Conservation (phyloP, 2,888 invertebrate genomes). For the Abscondita cerata region DNA sequence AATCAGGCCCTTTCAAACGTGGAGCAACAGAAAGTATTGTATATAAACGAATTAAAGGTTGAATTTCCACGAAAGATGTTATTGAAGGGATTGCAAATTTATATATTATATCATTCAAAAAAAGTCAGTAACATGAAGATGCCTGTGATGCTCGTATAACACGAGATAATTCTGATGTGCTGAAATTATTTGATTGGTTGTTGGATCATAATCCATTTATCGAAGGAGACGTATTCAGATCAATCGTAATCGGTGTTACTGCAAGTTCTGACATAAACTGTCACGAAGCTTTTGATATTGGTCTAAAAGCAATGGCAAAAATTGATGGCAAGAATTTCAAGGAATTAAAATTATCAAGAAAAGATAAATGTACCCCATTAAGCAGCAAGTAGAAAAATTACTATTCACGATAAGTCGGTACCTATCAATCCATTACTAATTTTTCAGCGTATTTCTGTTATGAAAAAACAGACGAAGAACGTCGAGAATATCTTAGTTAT, state of each 20-base stretch:
- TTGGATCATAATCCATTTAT: neutral
- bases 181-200: slow-evolving; percentile 19
- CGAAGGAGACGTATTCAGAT: neutral
- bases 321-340: slow-evolving; percentile 5
- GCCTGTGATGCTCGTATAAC: slow-evolving; percentile 33
- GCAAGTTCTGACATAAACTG: slow-evolving; percentile 3
- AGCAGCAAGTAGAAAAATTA: neutral
- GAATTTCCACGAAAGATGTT: slow-evolving; percentile 37
- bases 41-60: slow-evolving; percentile 31
- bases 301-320: slow-evolving; percentile 7
- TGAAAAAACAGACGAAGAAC: slow-evolving; percentile 1
- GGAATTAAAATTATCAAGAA: slow-evolving; percentile 9
- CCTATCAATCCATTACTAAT: slow-evolving; percentile 2
- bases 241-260: slow-evolving; percentile 1
- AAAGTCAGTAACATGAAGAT: slow-evolving; percentile 16
- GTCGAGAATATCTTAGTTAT: neutral
- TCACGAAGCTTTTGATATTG: slow-evolving; percentile 2
- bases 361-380: neutral
- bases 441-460: slow-evolving; percentile 6
- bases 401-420: neutral
- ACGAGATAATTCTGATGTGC: slow-evolving; percentile 22
- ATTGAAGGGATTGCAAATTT: slow-evolving; percentile 38
- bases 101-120: slow-evolving; percentile 30
- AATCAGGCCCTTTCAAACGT: slow-evolving; percentile 32
- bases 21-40: slow-evolving; percentile 37